Evolutionary conservation across 2,797 vertebrate species (phyloP).

Genomic region (Sphenopsis melanotis): DNA sequence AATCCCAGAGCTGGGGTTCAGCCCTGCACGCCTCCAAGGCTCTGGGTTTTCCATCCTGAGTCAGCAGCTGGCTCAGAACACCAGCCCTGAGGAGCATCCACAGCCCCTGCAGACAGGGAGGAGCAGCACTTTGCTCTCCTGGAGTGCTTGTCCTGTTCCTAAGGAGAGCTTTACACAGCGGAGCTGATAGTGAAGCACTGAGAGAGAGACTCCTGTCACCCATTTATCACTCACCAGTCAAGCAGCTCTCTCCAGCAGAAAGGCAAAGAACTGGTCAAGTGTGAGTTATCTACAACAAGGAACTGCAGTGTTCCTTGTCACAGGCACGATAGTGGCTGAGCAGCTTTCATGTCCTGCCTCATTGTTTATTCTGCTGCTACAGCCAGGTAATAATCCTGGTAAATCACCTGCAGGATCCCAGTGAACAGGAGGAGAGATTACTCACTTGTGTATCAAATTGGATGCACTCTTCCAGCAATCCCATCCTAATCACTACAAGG

Average conservation of each 20-base stretch:
- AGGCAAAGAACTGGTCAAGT: constrained; percentile 18
- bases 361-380: background rate
- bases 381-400: background rate
- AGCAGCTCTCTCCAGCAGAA: background rate
- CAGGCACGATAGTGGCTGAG: background rate
- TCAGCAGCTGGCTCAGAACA: background rate
- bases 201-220: background rate
- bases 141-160: background rate
- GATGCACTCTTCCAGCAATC: background rate
- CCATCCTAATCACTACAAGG: background rate
- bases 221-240: background rate
- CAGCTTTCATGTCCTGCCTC: background rate
- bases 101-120: background rate
- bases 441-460: background rate
- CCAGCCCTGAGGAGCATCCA: rapidly evolving
- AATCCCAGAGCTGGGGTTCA: rapidly evolving
- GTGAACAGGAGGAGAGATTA: background rate
- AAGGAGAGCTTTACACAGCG: background rate
- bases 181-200: background rate
- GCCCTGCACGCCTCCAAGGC: background rate
- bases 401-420: background rate
- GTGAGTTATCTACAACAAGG: background rate
- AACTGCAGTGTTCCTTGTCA: background rate
- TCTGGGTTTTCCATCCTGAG: background rate
- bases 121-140: background rate